Percentiles rank a stretch among this genome's conserved stretches.
Conservation (phyloP, 2,113 vertebrate species). For the Laticauda colubrina region DNA sequence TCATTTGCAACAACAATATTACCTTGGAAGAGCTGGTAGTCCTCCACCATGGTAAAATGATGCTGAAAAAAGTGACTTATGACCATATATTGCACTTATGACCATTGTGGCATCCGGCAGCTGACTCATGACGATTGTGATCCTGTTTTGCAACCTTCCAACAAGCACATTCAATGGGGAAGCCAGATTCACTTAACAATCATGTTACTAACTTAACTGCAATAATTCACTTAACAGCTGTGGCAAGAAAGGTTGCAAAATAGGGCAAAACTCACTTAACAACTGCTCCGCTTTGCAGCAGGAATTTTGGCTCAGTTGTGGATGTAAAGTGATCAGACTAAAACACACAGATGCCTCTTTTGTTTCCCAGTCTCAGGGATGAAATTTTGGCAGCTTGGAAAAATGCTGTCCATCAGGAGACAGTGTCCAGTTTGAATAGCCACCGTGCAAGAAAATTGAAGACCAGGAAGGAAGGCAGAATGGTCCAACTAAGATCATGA, state of each 20-base stretch:
- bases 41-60: no score
- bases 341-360: neutral
- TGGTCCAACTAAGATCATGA: neutral
- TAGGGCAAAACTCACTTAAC: neutral
- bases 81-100: neutral
- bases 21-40: no score
- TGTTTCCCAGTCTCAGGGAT: neutral
- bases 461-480: neutral
- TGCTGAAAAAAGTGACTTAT: neutral
- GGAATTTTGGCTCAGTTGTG: neutral
- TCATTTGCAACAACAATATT: no score
- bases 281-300: neutral
- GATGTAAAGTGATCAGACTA: neutral
- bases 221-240: neutral
- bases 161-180: neutral
- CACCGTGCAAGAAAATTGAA: neutral
- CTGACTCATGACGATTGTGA: neutral
- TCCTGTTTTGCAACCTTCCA: neutral
- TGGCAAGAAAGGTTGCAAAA: neutral
- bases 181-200: neutral
- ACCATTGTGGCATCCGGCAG: neutral
- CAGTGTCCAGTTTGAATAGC: neutral
- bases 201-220: neutral
- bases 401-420: neutral
- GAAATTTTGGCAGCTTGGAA: neutral